phyloP scores from a whole-genome alignment of 2,797 vertebrate species.

The Acanthurus lineatus region DNA sequence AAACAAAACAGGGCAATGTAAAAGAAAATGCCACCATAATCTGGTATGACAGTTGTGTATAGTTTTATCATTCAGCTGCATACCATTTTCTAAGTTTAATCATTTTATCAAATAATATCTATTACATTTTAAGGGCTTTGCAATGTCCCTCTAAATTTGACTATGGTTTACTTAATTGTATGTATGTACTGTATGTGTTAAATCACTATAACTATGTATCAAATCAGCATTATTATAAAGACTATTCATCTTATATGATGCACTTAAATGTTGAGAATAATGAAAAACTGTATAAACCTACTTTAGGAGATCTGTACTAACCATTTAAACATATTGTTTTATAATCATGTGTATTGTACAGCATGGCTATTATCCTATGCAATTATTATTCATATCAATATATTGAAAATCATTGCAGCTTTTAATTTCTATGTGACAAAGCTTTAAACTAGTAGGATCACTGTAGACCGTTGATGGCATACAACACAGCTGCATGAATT shows the following conservation, averaged over 20 bases:
- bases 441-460: slow-evolving; percentile 90
- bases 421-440: slow-evolving; percentile 86
- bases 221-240: slow-evolving; percentile 79
- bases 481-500: slow-evolving; percentile 90
- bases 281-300: slow-evolving; percentile 79
- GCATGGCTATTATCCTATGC: slow-evolving; percentile 99
- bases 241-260: slow-evolving; percentile 87
- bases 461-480: slow-evolving; percentile 81
- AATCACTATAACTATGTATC: slow-evolving; percentile 79
- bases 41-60: slow-evolving; percentile 81
- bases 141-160: slow-evolving; percentile 82
- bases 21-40: slow-evolving; percentile 72
- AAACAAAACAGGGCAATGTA: slow-evolving; percentile 73
- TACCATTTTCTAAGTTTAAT: slow-evolving; percentile 72
- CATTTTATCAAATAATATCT: slow-evolving; percentile 66
- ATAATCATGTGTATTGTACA: slow-evolving; percentile 89
- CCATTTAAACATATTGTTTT: slow-evolving; percentile 88
- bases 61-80: slow-evolving; percentile 83
- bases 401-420: slow-evolving; percentile 79
- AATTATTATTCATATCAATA: slow-evolving; percentile 88
- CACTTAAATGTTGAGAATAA: slow-evolving; percentile 91
- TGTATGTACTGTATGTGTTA: slow-evolving; percentile 83
- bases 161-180: slow-evolving; percentile 77
- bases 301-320: slow-evolving; percentile 82
- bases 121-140: slow-evolving; percentile 86